Percentiles rank a stretch among this genome's conserved stretches.
These are phyloP conservation scores for Megaptera novaeangliae DNA, from an alignment of 2,113 vertebrate species.

Conservation along the genomic window DNA sequence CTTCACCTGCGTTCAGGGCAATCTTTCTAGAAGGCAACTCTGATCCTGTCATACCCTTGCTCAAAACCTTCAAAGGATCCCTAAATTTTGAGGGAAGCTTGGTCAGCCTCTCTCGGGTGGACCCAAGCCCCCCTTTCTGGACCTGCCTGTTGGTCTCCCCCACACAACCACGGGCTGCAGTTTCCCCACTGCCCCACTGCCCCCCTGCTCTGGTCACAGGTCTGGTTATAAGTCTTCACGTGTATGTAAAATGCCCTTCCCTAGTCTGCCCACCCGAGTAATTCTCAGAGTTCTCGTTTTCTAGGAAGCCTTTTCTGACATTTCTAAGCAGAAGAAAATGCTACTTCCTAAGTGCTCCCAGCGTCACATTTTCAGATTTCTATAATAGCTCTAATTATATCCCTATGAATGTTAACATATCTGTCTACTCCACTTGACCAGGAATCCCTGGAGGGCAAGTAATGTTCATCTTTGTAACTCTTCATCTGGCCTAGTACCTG, in stretches of 20 bases:
- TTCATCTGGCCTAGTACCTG: background rate
- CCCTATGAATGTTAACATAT: background rate
- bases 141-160: background rate
- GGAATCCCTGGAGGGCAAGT: background rate
- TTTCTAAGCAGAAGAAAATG: constrained; percentile 7
- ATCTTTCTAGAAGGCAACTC: background rate
- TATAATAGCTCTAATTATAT: background rate
- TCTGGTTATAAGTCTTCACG: background rate
- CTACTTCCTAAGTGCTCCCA: background rate
- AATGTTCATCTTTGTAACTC: background rate
- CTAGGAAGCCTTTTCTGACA: background rate
- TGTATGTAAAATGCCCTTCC: background rate
- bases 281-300: background rate
- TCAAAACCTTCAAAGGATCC: background rate
- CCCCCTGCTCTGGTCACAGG: background rate
- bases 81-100: background rate
- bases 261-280: background rate
- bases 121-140: background rate
- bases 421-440: background rate
- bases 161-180: no score
- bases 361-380: background rate
- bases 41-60: background rate
- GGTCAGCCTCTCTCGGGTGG: background rate
- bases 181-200: background rate
- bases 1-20: background rate